Conservation (phyloP, 2,113 vertebrate genomes). For the Callopanchax toddi region DNA sequence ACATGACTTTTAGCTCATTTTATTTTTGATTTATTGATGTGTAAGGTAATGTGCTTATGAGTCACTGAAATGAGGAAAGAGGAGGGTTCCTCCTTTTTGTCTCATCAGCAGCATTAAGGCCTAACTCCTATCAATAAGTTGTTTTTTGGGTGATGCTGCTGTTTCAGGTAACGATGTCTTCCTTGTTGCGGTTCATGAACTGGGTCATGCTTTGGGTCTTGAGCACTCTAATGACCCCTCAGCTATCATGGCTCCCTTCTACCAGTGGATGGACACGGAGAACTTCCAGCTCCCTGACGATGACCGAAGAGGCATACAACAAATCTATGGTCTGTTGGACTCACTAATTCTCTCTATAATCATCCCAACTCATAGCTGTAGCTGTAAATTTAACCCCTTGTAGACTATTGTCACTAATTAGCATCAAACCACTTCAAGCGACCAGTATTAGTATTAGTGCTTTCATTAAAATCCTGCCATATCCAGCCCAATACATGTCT, state of each 20-base stretch:
- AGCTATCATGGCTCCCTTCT: constrained; percentile 93
- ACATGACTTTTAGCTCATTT: constrained; percentile 17
- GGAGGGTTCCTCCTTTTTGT: background rate
- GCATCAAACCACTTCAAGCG: too few species aligned
- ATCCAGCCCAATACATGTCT: too few species aligned
- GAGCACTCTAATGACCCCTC: constrained; percentile 91
- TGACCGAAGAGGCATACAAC: constrained; percentile 87
- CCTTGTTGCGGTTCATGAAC: constrained; percentile 89
- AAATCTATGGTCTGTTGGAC: constrained; percentile 82
- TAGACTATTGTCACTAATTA: too few species aligned
- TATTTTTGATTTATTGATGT: constrained; percentile 14
- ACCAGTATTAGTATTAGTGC: too few species aligned
- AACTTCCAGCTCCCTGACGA: constrained; percentile 88
- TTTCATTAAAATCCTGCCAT: too few species aligned
- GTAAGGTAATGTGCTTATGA: constrained; percentile 13
- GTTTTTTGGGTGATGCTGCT: constrained; percentile 3
- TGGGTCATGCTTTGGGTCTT: constrained; percentile 90
- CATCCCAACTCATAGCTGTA: background rate
- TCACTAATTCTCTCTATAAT: too few species aligned
- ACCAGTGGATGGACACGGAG: constrained; percentile 95
- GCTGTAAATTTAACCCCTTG: too few species aligned
- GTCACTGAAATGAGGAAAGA: constrained; percentile 37
- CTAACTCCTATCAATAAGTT: too few species aligned
- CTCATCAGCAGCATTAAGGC: background rate
- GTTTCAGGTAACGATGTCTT: constrained; percentile 88